Percentiles rank a stretch among this genome's conserved stretches.
Conservation (phyloP, 2,797 vertebrate species). For the Muscicapa comitata region DNA sequence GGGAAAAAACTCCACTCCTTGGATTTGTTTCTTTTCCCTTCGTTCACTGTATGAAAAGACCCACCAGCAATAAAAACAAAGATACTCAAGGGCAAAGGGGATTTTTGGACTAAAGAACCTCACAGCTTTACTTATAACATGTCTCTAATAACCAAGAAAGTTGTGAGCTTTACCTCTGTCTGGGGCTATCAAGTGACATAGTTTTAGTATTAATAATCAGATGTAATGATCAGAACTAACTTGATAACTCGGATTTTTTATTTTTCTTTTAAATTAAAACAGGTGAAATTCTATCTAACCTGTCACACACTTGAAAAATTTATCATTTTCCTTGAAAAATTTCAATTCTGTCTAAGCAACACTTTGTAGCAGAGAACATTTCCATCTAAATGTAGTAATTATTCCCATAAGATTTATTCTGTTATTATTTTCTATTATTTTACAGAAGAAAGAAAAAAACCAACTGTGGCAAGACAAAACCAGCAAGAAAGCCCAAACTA, state of each 20-base stretch:
- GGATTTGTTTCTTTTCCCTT: rapidly evolving
- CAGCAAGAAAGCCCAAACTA: neutral
- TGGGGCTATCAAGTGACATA: neutral
- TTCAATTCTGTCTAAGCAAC: neutral
- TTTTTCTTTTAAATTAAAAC: neutral
- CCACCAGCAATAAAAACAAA: neutral
- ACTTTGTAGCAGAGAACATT: neutral
- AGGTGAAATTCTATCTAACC: neutral
- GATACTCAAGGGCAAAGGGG: neutral
- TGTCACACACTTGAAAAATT: neutral
- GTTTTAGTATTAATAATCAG: neutral
- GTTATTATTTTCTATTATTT: neutral
- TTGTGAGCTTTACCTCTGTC: neutral
- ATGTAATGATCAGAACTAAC: neutral
- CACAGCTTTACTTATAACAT: neutral
- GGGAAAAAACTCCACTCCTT: rapidly evolving
- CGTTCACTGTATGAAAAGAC: neutral
- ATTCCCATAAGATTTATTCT: neutral
- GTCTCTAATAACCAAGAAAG: neutral
- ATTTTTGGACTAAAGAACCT: neutral
- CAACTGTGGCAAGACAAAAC: neutral
- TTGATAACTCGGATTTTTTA: neutral
- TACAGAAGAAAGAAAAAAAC: neutral
- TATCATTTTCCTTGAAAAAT: neutral
- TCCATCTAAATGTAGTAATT: neutral